Conservation (phyloP, 2,888 invertebrate species). For the Erebia palarica region DNA sequence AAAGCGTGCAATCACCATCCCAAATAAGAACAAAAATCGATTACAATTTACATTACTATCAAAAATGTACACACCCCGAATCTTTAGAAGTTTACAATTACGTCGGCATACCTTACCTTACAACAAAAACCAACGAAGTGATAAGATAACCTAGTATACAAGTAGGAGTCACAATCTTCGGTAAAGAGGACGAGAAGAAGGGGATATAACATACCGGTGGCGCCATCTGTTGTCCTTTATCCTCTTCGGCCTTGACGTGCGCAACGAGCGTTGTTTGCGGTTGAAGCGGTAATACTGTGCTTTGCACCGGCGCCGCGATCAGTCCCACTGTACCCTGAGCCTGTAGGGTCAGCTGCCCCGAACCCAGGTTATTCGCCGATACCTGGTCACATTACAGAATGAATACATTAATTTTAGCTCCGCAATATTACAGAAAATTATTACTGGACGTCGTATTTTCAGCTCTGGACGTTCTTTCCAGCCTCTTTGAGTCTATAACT, state of each 20-base stretch:
- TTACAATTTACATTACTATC: too few species aligned
- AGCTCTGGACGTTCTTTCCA: too few species aligned
- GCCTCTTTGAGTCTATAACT: too few species aligned
- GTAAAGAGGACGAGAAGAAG: too few species aligned
- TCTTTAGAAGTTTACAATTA: too few species aligned
- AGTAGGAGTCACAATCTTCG: too few species aligned
- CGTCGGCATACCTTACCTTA: too few species aligned
- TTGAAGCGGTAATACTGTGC: constrained; percentile 58
- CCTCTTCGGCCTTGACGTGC: constrained; percentile 65
- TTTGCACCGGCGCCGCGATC: constrained; percentile 59
- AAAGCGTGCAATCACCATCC: too few species aligned
- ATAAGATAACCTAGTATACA: too few species aligned
- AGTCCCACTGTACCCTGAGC: constrained; percentile 60
- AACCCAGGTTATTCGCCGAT: constrained; percentile 46
- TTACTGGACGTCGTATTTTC: background rate
- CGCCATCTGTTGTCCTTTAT: constrained; percentile 52
- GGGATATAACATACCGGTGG: constrained; percentile 38
- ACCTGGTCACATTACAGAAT: constrained; percentile 41
- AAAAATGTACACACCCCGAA: too few species aligned
- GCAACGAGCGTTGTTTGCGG: constrained; percentile 51
- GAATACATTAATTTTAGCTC: background rate
- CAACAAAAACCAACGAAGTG: too few species aligned
- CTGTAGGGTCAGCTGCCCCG: constrained; percentile 66
- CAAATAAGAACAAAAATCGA: too few species aligned
- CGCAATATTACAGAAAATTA: background rate